Base-by-base conservation (phyloP, 1,140 invertebrate genomes). In the Anagrus nilaparvatae region DNA sequence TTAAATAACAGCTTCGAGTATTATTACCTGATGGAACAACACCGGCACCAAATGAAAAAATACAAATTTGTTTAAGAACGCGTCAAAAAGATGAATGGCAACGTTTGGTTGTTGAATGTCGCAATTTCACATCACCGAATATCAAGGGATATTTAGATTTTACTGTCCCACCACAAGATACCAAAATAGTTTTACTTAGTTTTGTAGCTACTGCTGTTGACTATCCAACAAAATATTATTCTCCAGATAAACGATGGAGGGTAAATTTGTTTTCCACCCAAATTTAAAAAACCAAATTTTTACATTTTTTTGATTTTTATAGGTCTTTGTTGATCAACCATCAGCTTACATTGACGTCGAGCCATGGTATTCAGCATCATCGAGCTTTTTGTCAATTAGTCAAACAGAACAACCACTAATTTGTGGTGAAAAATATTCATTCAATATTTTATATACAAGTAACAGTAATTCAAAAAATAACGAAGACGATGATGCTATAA, bases 281-380 rank as follows among this genome's bases (percentile, higher is more conserved):
- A 29, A 3, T 16, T n/a, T 12, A 20, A 9, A 8, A 12, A 24
- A n/a, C 16, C 10, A 41, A 5, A 17, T 27, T 20, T 5, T 20
- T 8, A 29, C n/a, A 2, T 28, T 27, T 37, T 21, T 20, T 17
- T 41, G 3, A 29, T 13, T 19, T 10, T 5, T 36, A 35, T 32
- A 62, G 63, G 56, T 66, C 3, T 62, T 67, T 9, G 65, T 69
- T 56, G 58, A 65, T 40, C 67, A 69, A 45, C 67, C 67, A 8
- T 62, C 62, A 4, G 63, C 61, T 0, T 60, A 61, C 24, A 63
- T 64, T 8, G 59, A 66, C 28, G 56, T 65, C 3, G 58, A 60
- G 20, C 55, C 61, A 4, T 70, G 67, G 67, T 69, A 62, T 33
- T 70, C 67, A 0, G 62, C 66, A 2, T 67, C 67, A 0, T 55